Conservation (phyloP, 2,113 vertebrate species). For the Potamarius usumacintae region DNA sequence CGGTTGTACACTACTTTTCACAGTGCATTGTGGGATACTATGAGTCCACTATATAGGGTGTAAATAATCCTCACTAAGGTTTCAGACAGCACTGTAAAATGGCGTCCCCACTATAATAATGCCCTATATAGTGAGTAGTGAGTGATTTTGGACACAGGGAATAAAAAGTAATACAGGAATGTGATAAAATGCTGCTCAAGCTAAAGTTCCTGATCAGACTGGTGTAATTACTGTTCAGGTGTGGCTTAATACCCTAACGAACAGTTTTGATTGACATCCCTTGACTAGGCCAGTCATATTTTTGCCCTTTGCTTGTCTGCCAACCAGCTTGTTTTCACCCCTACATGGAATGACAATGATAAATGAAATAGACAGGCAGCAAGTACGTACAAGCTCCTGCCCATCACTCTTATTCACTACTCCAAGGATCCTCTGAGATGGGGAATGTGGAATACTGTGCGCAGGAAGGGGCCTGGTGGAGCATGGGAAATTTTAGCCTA, state of each 20-base stretch:
- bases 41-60: too few species aligned
- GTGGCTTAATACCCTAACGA: neutral
- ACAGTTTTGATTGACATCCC: neutral
- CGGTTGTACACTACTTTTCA: too few species aligned
- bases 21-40: too few species aligned
- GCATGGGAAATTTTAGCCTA: conserved; percentile 33
- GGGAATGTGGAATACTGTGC: conserved; percentile 18
- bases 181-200: neutral
- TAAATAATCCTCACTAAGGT: too few species aligned
- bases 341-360: neutral
- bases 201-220: neutral
- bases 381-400: neutral
- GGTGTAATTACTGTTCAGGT: neutral
- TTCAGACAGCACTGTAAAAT: too few species aligned
- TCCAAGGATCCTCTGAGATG: neutral
- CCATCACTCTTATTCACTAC: neutral
- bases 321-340: neutral
- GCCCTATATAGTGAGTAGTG: too few species aligned
- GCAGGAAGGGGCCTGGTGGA: conserved; percentile 22
- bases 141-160: too few species aligned
- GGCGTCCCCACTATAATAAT: too few species aligned
- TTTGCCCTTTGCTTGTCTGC: conserved; percentile 2
- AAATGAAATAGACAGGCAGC: neutral
- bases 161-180: neutral
- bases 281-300: neutral